Conservation (phyloP, 2,113 vertebrate species). For the Gnathonemus echidnorhynchus region DNA sequence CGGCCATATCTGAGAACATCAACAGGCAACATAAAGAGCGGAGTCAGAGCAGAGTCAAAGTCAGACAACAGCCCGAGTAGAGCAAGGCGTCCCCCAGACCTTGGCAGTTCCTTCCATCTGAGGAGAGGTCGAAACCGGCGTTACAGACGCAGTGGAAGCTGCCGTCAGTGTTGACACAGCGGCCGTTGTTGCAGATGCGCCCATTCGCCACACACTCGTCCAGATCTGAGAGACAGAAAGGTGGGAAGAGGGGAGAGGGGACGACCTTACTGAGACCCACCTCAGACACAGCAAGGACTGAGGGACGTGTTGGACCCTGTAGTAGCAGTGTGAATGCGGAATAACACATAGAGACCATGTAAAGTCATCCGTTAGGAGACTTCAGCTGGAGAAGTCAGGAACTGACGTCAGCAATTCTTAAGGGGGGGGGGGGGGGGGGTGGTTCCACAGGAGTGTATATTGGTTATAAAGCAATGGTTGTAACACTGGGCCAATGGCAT, state of each 20-base stretch:
- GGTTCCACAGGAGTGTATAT: neutral
- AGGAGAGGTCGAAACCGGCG: conserved; percentile 80
- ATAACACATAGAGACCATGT: neutral
- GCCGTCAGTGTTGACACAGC: conserved; percentile 94
- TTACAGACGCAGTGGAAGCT: conserved; percentile 99
- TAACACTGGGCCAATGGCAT: neutral
- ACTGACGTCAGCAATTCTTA: neutral
- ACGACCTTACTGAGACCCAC: neutral
- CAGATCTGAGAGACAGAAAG: conserved; percentile 69
- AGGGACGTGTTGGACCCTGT: neutral
- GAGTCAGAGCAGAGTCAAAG: neutral
- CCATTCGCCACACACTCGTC: conserved; percentile 89
- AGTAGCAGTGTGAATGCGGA: neutral
- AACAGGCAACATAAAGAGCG: neutral
- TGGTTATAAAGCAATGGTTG: neutral
- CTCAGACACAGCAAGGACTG: neutral
- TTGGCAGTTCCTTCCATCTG: conserved; percentile 65
- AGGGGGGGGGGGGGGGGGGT: neutral
- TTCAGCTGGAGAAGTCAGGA: neutral
- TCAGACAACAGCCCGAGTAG: neutral
- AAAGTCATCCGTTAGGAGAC: neutral
- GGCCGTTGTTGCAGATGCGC: conserved; percentile 93
- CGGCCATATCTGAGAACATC: neutral
- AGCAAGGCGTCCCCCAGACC: conserved; percentile 35
- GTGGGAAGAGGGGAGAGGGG: neutral